A percentile compares a stretch with the other conserved stretches of the same genome.
Conservation (phyloP, 1,140 invertebrate genomes). For the Pararge aegeria region DNA sequence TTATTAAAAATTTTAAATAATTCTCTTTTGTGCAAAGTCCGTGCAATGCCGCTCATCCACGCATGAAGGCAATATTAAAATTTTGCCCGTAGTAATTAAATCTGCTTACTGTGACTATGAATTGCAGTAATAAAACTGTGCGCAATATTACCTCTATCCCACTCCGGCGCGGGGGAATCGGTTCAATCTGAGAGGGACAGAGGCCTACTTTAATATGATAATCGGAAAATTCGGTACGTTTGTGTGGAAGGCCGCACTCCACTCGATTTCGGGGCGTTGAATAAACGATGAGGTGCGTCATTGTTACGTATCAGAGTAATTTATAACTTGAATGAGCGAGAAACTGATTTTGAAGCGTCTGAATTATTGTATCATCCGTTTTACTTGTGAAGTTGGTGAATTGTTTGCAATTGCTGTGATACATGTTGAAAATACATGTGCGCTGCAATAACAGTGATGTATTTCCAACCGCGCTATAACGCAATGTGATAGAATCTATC, state of each 20-base stretch:
- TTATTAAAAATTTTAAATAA: background rate
- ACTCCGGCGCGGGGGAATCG: constrained; percentile 3
- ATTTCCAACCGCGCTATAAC: background rate
- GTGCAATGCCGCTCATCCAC: constrained; percentile 1
- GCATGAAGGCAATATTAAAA: constrained; percentile 20
- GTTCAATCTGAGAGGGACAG: constrained; percentile 27
- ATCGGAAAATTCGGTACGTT: constrained; percentile 54
- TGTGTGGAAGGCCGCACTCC: constrained; percentile 39
- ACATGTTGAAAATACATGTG: background rate
- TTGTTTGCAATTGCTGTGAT: constrained; percentile 10
- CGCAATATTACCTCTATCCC: constrained; percentile 24
- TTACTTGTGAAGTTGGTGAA: background rate
- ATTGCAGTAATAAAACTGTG: constrained; percentile 32
- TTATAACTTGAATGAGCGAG: constrained; percentile 36
- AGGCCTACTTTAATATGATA: constrained; percentile 58
- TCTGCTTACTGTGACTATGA: constrained; percentile 28
- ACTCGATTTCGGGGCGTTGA: constrained; percentile 46
- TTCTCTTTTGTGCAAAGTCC: constrained; percentile 4
- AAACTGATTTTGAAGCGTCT: constrained; percentile 31
- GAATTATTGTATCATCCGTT: constrained; percentile 20
- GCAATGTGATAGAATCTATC: background rate
- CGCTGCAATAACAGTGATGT: background rate
- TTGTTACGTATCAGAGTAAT: constrained; percentile 44
- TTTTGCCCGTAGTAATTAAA: constrained; percentile 33
- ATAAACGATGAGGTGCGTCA: constrained; percentile 49